Evolutionary conservation across 2,888 invertebrate species (phyloP).

Genomic region (Deladenus siricidicola): DNA sequence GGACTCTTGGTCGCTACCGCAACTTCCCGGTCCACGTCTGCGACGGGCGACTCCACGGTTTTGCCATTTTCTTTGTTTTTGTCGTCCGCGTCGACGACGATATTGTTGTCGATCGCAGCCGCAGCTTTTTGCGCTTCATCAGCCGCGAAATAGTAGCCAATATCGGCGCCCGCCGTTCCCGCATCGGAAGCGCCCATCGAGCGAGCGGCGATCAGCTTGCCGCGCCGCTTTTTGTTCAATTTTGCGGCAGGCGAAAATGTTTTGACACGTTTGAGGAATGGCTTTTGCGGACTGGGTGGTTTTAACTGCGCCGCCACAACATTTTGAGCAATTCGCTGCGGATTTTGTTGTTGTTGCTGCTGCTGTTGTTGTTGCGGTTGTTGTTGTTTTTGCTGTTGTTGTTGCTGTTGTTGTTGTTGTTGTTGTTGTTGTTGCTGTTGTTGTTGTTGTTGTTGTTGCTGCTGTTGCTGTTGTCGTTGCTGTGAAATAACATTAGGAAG

Average conservation of each 20-base stretch:
- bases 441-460: background rate
- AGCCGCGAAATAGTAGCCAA: background rate
- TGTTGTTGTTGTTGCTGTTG: background rate
- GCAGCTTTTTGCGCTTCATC: background rate
- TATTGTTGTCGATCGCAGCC: no score
- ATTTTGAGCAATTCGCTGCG: background rate
- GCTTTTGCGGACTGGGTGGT: no score
- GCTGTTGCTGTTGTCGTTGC: background rate
- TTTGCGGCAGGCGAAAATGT: background rate
- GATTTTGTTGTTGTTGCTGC: background rate
- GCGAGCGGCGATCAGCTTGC: background rate
- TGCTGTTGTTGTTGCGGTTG: background rate
- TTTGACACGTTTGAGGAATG: background rate
- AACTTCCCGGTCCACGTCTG: no score
- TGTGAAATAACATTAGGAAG: background rate
- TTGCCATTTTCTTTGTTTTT: no score
- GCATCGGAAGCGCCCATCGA: background rate
- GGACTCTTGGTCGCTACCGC: background rate
- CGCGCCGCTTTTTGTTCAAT: background rate
- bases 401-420: background rate
- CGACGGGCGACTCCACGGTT: no score
- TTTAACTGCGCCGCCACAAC: no score
- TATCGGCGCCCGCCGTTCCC: background rate
- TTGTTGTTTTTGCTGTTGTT: background rate
- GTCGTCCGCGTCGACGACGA: no score